phyloP scores from a whole-genome alignment of 2,888 invertebrate species.

The Pachliopta kotzebuea region DNA sequence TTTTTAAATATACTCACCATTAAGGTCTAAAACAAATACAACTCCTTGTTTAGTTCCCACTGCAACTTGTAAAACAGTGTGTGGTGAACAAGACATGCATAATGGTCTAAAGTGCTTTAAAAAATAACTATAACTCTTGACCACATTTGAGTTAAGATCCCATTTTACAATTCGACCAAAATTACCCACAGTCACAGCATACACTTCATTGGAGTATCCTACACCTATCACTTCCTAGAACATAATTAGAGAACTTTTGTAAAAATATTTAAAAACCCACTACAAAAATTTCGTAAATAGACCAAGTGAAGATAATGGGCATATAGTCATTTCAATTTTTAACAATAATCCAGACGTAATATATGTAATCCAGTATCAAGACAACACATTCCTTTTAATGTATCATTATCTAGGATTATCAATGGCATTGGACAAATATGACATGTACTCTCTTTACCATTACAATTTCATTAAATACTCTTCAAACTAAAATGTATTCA shows the following conservation, averaged over 20 bases:
- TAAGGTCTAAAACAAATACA: slow-evolving; percentile 61
- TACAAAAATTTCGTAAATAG: no score
- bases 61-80: slow-evolving; percentile 56
- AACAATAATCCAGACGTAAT: no score
- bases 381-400: no score
- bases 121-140: slow-evolving; percentile 50
- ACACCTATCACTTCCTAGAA: slow-evolving; percentile 67
- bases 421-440: no score
- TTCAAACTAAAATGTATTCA: no score
- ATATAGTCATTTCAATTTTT: no score
- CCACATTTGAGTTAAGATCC: slow-evolving; percentile 73
- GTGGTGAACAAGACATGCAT: slow-evolving; percentile 63
- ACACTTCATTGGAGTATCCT: slow-evolving; percentile 66
- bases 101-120: slow-evolving; percentile 56
- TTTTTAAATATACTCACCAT: slow-evolving; percentile 46
- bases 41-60: slow-evolving; percentile 74
- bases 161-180: slow-evolving; percentile 74
- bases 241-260: neutral
- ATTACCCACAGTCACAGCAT: slow-evolving; percentile 71
- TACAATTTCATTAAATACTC: no score
- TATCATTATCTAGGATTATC: no score
- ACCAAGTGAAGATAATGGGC: no score
- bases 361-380: no score
- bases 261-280: no score
- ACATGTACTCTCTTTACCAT: no score